phyloP scores from a whole-genome alignment of 2,113 vertebrate genomes.

The Caloenas nicobarica region DNA sequence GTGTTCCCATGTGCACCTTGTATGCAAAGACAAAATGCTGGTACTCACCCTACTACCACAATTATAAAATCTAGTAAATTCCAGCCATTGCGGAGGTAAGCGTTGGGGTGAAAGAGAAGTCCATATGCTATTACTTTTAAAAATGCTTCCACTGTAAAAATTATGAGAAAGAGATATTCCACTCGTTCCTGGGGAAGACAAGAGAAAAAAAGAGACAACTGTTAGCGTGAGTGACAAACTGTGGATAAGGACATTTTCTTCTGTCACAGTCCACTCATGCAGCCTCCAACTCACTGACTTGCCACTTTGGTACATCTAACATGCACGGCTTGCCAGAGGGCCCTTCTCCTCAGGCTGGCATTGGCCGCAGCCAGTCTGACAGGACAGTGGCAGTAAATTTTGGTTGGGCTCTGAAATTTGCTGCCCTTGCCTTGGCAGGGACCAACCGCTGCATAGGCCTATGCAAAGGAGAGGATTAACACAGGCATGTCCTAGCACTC shows the following conservation, averaged over 20 bases:
- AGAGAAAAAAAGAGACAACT: conserved; percentile 41
- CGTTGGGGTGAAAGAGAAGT: conserved; percentile 98
- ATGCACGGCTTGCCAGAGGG: neutral
- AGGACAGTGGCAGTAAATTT: neutral
- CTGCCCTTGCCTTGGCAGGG: neutral
- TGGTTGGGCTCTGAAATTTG: neutral
- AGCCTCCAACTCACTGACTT: neutral
- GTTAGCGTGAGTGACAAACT: neutral
- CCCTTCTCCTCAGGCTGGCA: neutral
- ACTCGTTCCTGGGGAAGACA: conserved; percentile 89
- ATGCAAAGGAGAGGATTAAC: neutral
- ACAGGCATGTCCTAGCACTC: neutral
- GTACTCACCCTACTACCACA: conserved; percentile 97
- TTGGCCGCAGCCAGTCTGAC: neutral
- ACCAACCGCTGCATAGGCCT: neutral
- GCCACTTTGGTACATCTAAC: neutral
- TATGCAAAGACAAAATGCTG: neutral
- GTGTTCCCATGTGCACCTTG: neutral
- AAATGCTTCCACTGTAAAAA: conserved; percentile 99
- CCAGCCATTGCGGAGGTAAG: conserved; percentile 99
- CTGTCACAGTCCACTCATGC: no score
- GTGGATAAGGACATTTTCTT: neutral
- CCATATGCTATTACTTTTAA: conserved; percentile 99
- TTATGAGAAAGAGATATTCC: conserved; percentile 99
- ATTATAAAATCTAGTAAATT: conserved; percentile 99